A percentile compares a stretch with the other conserved stretches of the same genome.
Conservation (phyloP, 2,888 invertebrate species). For the Drosophila meridionalis region DNA sequence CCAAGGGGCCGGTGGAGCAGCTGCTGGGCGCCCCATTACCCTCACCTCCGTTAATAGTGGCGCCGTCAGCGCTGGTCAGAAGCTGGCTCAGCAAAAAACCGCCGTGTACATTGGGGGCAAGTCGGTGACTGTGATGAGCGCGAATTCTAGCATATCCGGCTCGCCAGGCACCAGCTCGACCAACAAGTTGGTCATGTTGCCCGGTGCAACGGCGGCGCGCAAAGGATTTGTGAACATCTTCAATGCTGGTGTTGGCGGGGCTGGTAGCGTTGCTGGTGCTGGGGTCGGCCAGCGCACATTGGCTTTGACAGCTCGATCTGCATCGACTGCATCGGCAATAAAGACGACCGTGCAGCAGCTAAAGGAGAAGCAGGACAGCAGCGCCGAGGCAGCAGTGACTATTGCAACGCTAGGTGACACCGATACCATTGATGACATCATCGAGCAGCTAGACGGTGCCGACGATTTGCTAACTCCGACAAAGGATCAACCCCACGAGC, state of each 20-base stretch:
- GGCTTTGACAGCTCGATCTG: slow-evolving; percentile 65
- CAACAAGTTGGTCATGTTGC: slow-evolving; percentile 86
- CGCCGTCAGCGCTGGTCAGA: slow-evolving; percentile 42
- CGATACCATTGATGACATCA: slow-evolving; percentile 83
- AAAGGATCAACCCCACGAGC: slow-evolving; percentile 14
- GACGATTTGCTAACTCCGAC: slow-evolving; percentile 55
- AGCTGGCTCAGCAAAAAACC: slow-evolving; percentile 86
- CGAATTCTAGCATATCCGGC: slow-evolving; percentile 81
- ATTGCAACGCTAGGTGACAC: slow-evolving; percentile 63
- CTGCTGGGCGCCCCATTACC: slow-evolving; percentile 88
- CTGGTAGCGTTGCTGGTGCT: slow-evolving; percentile 1
- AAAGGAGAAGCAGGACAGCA: slow-evolving; percentile 41
- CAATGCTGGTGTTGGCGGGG: slow-evolving; percentile 55
- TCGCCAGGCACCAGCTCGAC: slow-evolving; percentile 36
- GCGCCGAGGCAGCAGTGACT: slow-evolving; percentile 49
- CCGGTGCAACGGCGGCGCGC: slow-evolving; percentile 83
- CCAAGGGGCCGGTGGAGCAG: slow-evolving; percentile 52
- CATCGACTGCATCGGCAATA: slow-evolving; percentile 15
- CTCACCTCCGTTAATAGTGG: slow-evolving; percentile 85
- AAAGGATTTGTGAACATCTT: slow-evolving; percentile 87
- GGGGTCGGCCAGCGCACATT: slow-evolving; percentile 70
- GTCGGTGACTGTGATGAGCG: slow-evolving; percentile 89
- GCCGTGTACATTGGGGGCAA: slow-evolving; percentile 89
- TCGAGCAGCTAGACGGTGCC: slow-evolving; percentile 83
- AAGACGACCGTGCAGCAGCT: slow-evolving; percentile 30